Evolutionary conservation across 2,797 vertebrate species (phyloP), one percentile per base, ranked within the genome.

Genomic region (Chrysocyon brachyurus): DNA sequence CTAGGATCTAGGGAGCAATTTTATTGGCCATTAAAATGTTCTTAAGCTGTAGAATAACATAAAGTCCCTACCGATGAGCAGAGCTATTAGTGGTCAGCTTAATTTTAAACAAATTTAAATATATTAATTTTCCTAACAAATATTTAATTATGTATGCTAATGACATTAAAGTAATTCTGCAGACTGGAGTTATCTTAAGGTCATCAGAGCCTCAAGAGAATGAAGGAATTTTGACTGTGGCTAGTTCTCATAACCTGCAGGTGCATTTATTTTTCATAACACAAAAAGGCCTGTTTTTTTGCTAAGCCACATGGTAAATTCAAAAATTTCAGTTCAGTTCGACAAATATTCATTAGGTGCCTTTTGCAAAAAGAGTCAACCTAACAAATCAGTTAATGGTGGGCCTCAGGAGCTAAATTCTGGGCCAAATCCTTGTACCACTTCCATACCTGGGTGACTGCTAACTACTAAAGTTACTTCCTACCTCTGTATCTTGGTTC

Each of bases 51-150:
- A 88, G 57, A 98, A 96, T 81, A 97, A 83, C 68, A 91, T 73
- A 89, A 96, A 28, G 3, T 6, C 96, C 97, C 22, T 15, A 84
- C 4, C 97, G 52, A 64, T 92, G 46, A 85, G 64, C 3, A 85
- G 12, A 90, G 77, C 66, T 64, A n/a, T 96, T 96, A 91, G 93
- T 93, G 73, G 77, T 81, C 75, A 90, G 0, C 26, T 97, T 96
- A 78, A 63, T 94, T 95, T 97, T 94, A 97, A 87, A 89, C 63
- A 96, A 73, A 97, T 97, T 89, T 40, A 97, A 96, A 95, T 96
- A 91, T 90, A 97, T 49, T 26, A 87, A 81, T 91, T 98, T 97
- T 88, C 64, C 92, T 96, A 90, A 96, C 83, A 87, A 98, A 31
- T 33, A 91, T 72, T 95, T 96, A 96, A 97, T 96, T 94, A 46